Conservation (phyloP, 2,113 vertebrate genomes). For the Serilophus lunatus region DNA sequence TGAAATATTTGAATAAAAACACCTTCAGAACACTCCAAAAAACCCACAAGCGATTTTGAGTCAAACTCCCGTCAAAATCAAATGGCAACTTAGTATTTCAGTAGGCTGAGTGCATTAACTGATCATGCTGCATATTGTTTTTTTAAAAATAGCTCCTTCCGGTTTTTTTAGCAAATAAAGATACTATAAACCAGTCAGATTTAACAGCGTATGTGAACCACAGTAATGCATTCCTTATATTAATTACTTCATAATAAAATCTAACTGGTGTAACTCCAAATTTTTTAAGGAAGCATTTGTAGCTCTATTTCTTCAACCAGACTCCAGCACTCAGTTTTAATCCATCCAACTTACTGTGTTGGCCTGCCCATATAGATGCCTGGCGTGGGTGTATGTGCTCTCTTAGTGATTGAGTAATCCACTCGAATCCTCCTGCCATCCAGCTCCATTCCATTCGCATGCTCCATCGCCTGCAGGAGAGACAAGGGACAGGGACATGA, state of each 20-base stretch:
- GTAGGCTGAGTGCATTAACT: background rate
- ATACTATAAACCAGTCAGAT: background rate
- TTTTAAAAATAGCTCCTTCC: background rate
- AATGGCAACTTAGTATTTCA: background rate
- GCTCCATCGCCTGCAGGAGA: constrained; percentile 86
- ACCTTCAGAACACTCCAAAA: background rate
- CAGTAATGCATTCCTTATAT: background rate
- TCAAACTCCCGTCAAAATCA: background rate
- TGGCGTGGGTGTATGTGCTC: constrained; percentile 89
- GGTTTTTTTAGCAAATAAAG: background rate
- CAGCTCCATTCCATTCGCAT: constrained; percentile 92
- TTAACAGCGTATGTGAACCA: background rate
- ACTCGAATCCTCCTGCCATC: constrained; percentile 89
- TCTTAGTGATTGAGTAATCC: constrained; percentile 94
- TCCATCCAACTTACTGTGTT: constrained; percentile 81
- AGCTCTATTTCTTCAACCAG: background rate
- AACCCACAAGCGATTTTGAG: background rate
- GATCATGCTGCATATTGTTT: background rate
- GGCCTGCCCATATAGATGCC: constrained; percentile 94
- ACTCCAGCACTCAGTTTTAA: background rate
- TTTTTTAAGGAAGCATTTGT: background rate
- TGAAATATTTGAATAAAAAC: background rate
- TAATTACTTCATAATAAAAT: background rate
- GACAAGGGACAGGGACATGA: background rate
- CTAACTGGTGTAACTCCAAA: background rate